phyloP scores from a whole-genome alignment of 2,113 vertebrate genomes.

The Nibea albiflora region DNA sequence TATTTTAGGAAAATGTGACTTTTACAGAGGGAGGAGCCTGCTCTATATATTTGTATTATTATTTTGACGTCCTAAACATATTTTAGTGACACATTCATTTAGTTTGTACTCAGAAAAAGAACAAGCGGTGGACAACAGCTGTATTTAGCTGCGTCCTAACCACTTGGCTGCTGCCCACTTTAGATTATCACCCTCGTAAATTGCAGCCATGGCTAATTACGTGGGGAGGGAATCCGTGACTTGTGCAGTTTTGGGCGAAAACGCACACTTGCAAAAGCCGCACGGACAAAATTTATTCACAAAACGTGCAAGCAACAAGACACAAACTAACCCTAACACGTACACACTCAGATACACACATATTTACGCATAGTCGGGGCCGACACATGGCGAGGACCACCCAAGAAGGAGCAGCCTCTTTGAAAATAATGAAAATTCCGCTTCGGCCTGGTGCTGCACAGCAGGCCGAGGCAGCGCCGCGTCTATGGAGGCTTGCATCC shows the following conservation, averaged over 20 bases:
- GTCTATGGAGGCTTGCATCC: slow-evolving; percentile 36
- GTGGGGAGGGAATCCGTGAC: slow-evolving; percentile 57
- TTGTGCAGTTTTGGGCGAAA: slow-evolving; percentile 62
- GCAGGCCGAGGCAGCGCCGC: slow-evolving; percentile 48
- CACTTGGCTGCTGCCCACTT: slow-evolving; percentile 55
- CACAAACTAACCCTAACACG: slow-evolving; percentile 35
- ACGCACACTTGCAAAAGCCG: slow-evolving; percentile 55
- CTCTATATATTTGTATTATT: background rate
- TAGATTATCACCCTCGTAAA: slow-evolving; percentile 69
- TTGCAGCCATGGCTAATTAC: slow-evolving; percentile 62
- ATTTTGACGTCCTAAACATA: background rate
- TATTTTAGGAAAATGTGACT: background rate
- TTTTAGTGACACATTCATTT: background rate
- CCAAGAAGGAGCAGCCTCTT: slow-evolving; percentile 70
- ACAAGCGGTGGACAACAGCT: slow-evolving; percentile 28
- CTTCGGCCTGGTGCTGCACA: slow-evolving; percentile 64
- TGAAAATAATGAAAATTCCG: slow-evolving; percentile 76
- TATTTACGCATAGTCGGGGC: slow-evolving; percentile 64
- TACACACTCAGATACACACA: slow-evolving; percentile 51
- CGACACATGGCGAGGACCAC: slow-evolving; percentile 77
- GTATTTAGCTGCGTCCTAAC: slow-evolving; percentile 49
- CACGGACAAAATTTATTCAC: slow-evolving; percentile 60
- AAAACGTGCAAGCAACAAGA: slow-evolving; percentile 56
- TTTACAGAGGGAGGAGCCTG: background rate
- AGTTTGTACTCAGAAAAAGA: background rate